Base-by-base conservation (phyloP, 2,888 invertebrate species). In the Dasypogon diadema region DNA sequence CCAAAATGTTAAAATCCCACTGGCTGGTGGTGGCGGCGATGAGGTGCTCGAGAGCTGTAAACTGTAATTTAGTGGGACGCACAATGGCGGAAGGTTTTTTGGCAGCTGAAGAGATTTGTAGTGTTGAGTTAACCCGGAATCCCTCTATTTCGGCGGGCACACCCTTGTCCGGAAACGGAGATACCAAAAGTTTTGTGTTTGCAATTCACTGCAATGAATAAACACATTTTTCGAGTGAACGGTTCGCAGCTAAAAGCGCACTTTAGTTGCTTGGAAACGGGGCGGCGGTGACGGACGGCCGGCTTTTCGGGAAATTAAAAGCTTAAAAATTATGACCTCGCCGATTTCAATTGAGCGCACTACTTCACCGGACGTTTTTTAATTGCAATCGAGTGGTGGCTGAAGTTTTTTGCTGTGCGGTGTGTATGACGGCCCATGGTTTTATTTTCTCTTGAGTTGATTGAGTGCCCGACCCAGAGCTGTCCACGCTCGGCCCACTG, bases 161-260 rank as follows among this genome's bases (percentile, higher is more conserved):
- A 30, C 58, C 58, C n/a, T 14, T 8, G 18, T n/a, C 26, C 37
- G 60, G 37, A 37, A 12, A 21, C 51, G 34, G 60, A 37, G 37
- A 60, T 60, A 60, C 60, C 18, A 60, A 37, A 60, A 60, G 60
- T 60, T 60, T 42, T 10, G n/a, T 60, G 60, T 60, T 60, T 60
- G 26, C 60, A 60, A 37, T 60, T 21, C 60, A 18, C 21, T 34
- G 37, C 34, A 34, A 60, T 60, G 60, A 60, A 60, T 60, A 60
- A 60, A 60, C 37, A 60, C 60, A 37, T 60, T 60, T 60, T 37
- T 34, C 60, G 37, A 60, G 60, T 37, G 60, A 60, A 60, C 34
- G 18, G 60, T 34, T 60, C 21, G 18, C 60, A 60, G 37, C 37
- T 60, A 37, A 37, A 30, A 37, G 60, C 60, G 10, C 34, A 34